phyloP scores from a whole-genome alignment of 1,140 invertebrate species.

The Microplitis mediator region DNA sequence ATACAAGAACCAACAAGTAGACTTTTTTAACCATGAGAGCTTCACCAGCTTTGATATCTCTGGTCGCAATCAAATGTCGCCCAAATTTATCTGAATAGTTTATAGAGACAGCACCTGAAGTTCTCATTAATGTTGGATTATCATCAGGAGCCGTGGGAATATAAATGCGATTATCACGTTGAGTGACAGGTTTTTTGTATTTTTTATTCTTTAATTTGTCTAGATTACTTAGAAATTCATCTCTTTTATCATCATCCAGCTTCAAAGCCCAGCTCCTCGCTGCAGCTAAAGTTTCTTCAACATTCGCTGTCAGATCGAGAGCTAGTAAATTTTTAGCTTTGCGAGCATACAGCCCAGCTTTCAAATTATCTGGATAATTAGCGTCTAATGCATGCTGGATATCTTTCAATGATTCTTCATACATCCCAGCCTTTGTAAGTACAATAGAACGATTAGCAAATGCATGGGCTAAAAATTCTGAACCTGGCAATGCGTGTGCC shows the following conservation, averaged over 20 bases:
- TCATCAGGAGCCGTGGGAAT: not conserved
- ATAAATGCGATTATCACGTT: not conserved
- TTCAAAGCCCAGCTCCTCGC: not conserved
- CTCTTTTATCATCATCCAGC: not conserved
- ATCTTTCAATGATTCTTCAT: slow-evolving; percentile 20
- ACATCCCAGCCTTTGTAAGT: not conserved
- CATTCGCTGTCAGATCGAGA: not conserved
- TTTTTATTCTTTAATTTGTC: not conserved
- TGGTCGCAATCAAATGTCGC: slow-evolving; percentile 66
- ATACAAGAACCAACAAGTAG: slow-evolving; percentile 70
- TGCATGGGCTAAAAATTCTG: not conserved
- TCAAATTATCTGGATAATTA: slow-evolving; percentile 5
- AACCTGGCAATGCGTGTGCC: slow-evolving; percentile 5
- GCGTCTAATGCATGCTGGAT: slow-evolving; percentile 13
- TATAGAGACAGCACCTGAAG: not conserved
- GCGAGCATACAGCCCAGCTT: not conserved
- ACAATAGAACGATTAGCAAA: slow-evolving; percentile 21
- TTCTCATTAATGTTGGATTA: slow-evolving; percentile 1
- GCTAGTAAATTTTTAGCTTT: not conserved
- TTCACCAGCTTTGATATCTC: slow-evolving; percentile 72
- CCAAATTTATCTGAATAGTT: slow-evolving; percentile 60
- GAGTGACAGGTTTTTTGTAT: not conserved
- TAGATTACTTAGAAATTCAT: not conserved
- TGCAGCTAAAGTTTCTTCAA: not conserved
- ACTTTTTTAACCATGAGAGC: slow-evolving; percentile 77